A percentile compares a stretch with the other conserved stretches of the same genome.
Evolutionary conservation across 2,797 vertebrate species (phyloP).

Genomic region (Miichthys miiuy): DNA sequence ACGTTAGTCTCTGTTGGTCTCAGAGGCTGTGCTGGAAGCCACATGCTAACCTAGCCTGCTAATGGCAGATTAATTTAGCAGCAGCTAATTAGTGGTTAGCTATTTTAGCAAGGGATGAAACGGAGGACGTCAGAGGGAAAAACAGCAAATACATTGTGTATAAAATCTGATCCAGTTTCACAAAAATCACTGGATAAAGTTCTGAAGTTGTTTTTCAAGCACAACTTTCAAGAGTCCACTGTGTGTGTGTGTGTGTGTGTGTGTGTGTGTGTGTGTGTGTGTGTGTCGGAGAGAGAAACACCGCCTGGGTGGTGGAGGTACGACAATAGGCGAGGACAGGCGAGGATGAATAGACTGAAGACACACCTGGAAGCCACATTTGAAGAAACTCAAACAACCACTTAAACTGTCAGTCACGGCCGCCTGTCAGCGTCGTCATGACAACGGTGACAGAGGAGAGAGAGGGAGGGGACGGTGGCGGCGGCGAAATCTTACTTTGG

Average conservation of each 20-base stretch:
- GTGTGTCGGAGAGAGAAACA: slow-evolving; percentile 28
- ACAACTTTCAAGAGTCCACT: background rate
- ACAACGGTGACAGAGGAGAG: slow-evolving; percentile 9
- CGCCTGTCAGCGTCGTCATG: slow-evolving; percentile 28
- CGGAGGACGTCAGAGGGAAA: too few species aligned
- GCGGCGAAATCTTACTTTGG: slow-evolving; percentile 2
- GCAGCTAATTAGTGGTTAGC: too few species aligned
- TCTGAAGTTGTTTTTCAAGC: too few species aligned
- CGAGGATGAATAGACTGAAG: slow-evolving; percentile 27
- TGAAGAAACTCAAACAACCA: slow-evolving; percentile 30
- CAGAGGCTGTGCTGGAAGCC: too few species aligned
- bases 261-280: slow-evolving; percentile 9
- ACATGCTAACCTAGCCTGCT: too few species aligned
- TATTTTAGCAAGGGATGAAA: too few species aligned
- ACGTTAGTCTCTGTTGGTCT: too few species aligned
- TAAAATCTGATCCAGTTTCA: too few species aligned
- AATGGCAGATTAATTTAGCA: too few species aligned
- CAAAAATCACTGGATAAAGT: too few species aligned
- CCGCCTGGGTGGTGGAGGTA: background rate
- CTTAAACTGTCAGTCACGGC: slow-evolving; percentile 43
- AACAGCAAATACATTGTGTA: too few species aligned
- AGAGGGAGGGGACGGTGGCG: too few species aligned
- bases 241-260: slow-evolving; percentile 8
- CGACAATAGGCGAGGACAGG: slow-evolving; percentile 28
- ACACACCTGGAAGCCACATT: slow-evolving; percentile 46